Percentiles rank a stretch among this genome's conserved stretches.
These are phyloP conservation scores for Antennarius striatus DNA, from an alignment of 2,113 vertebrate species.

Conservation along the genomic window DNA sequence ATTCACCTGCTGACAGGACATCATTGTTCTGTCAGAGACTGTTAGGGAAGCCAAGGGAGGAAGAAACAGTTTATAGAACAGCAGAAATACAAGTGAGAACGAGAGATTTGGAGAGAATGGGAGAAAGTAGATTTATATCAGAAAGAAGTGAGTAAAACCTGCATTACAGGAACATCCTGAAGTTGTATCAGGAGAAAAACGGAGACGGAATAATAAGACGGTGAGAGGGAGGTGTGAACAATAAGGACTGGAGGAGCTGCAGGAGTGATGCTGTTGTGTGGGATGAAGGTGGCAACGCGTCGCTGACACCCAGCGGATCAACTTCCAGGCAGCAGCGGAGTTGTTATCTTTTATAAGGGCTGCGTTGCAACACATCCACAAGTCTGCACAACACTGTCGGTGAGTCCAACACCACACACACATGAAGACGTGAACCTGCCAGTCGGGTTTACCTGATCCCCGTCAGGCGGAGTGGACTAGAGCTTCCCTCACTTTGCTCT, in stretches of 20 bases:
- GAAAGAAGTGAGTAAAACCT: constrained; percentile 13
- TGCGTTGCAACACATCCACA: constrained; percentile 1
- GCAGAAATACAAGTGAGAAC: constrained; percentile 6
- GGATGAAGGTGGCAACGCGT: constrained; percentile 7
- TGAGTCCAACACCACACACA: too few species aligned
- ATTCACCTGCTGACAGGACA: constrained; percentile 29
- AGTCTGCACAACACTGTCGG: not conserved
- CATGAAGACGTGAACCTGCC: too few species aligned
- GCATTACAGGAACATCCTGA: constrained; percentile 10
- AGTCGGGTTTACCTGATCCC: too few species aligned
- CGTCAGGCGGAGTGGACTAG: too few species aligned
- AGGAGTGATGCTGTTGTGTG: not conserved
- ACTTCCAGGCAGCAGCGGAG: not conserved
- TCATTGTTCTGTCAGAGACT: constrained; percentile 11
- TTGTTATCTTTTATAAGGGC: constrained; percentile 3
- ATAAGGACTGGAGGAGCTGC: not conserved
- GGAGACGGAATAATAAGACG: constrained; percentile 20
- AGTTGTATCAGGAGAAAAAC: constrained; percentile 16
- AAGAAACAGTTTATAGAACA: constrained; percentile 2
- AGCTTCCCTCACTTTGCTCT: not conserved
- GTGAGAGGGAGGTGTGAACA: constrained; percentile 15
- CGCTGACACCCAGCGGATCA: constrained; percentile 22
- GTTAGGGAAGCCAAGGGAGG: constrained; percentile 1
- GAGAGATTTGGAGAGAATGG: not conserved
- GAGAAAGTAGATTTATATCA: constrained; percentile 8